A percentile compares a stretch with the other conserved stretches of the same genome.
These are phyloP conservation scores for Odontocolon sp. DNA, from an alignment of 2,888 invertebrate genomes.

Conservation along the genomic window DNA sequence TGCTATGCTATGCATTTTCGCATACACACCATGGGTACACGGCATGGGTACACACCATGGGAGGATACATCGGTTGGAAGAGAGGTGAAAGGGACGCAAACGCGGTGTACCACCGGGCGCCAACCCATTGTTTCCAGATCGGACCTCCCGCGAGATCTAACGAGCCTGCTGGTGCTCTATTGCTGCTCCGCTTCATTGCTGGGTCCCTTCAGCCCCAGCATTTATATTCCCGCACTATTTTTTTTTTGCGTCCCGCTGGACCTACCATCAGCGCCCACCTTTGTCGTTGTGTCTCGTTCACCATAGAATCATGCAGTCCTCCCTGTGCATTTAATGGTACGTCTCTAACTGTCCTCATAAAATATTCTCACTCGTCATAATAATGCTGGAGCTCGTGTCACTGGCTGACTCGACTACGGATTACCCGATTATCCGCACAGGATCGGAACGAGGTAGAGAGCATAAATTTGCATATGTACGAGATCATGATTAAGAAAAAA, in stretches of 20 bases:
- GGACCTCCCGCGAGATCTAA: constrained; percentile 73
- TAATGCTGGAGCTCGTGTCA: constrained; percentile 12
- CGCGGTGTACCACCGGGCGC: constrained; percentile 67
- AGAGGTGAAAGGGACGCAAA: constrained; percentile 31
- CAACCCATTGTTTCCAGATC: constrained; percentile 73
- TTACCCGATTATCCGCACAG: constrained; percentile 50
- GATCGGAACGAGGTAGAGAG: constrained; percentile 40
- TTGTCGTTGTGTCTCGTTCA: constrained; percentile 48
- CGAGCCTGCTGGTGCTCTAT: constrained; percentile 64
- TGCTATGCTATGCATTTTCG: constrained; percentile 37
- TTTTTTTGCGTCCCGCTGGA: constrained; percentile 49
- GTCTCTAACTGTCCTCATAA: constrained; percentile 57
- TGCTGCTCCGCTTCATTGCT: constrained; percentile 15
- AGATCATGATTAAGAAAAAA: constrained; percentile 52
- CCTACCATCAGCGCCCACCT: constrained; percentile 52
- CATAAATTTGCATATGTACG: constrained; percentile 57
- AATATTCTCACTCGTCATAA: constrained; percentile 56
- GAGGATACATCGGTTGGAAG: constrained; percentile 28
- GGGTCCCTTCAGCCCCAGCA: constrained; percentile 31
- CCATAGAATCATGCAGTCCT: constrained; percentile 48
- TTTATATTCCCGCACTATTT: constrained; percentile 53
- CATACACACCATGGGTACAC: constrained; percentile 20
- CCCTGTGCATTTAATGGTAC: constrained; percentile 54
- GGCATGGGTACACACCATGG: constrained; percentile 37
- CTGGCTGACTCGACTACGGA: constrained; percentile 52